Evolutionary conservation across 1,140 invertebrate genomes (phyloP), one percentile per base, ranked within the genome.

Genomic region (Helicoverpa zea): DNA sequence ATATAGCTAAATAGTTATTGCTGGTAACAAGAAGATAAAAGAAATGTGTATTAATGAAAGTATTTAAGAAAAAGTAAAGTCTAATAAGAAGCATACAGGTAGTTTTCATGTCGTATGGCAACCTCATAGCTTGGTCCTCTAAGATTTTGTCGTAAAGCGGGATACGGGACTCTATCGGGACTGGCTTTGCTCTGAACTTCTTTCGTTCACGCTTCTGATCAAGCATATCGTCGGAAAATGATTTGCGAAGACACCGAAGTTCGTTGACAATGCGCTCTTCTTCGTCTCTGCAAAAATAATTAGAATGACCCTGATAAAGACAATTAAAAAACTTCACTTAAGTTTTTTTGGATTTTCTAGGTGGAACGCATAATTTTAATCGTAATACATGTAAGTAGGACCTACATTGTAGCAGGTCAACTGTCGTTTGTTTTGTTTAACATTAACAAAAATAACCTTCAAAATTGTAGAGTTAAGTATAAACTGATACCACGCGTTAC

Each of bases 141-240:
- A 97, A 90, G 74, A 97, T 96, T 92, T 97, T 97, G 86, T 97
- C 96, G 80, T 97, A 97, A 2, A 97, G 91, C 1, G 96, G 97
- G 80, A 97, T 96, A 83, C 96, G 95, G 0, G 97, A 97, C 77
- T 97, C 96, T 23, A 97, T 96, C 3, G 97, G 97, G 58, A 97
- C 95, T n/a, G 96, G 96, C 85, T 96, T 95, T 5, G 96, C 95
- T 79, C 94, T 93, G 80, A 96, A 96, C 79, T 84, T 85, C 81
- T 94, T 96, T 86, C 86, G 94, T 75, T 95, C 95, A 58, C 90
- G 92, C 86, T 93, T 96, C 72, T 92, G 95, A 85, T 91, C 85
- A 49, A 92, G 88, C 89, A 94, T 94, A 23, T 94, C 96, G 87
- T 92, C 93, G 23, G 91, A 91, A 81, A 91, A 89, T 59, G 92